Evolutionary conservation across 1,140 invertebrate genomes (phyloP), one percentile per base, ranked within the genome.

Genomic region (Cotesia vestalis): DNA sequence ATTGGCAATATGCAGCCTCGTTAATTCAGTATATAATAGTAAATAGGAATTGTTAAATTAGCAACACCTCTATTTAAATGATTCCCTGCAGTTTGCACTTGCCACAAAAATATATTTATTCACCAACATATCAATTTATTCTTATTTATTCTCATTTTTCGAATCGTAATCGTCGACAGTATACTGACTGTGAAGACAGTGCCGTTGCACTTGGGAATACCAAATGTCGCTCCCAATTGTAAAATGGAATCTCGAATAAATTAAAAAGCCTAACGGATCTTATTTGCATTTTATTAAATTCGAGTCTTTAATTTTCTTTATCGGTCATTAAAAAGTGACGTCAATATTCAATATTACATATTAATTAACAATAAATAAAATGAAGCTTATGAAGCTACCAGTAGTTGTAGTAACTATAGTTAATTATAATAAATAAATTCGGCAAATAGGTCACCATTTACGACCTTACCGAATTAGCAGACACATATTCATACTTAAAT

Each of bases 211-310:
- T 27, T 14, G 35, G 6, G 62, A 64, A 64, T 64, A 51, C 62
- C 14, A 38, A 64, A 64, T 64, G 40, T 64, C 62, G 5, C 40
- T 20, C 5, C 17, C 40, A 46, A 64, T 64, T 17, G 62, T 64
- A 36, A 12, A 62, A 62, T 38, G 60, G 60, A n/a, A 36, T 62
- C 9, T 36, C 14, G 40, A 64, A 64, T 64, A 51, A 51, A 64
- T 64, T 51, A 17, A 36, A 40, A 51, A 51, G 38, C 17, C 62
- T 64, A 64, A 64, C 62, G 40, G 35, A 11, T 51, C 20, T 64
- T 20, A 51, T 62, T 17, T 35, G 59, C 20, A 59, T 59, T 59
- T 27, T 20, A 59, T 27, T 59, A 46, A 46, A 46, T 46, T 46
- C 40, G 40, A 46, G 40, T 46, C 40, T 46, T 11, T 11, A 46